Percentiles rank a stretch among this genome's conserved stretches.
Evolutionary conservation across 2,797 vertebrate genomes (phyloP).

Genomic region (Gallinago nigripennis): DNA sequence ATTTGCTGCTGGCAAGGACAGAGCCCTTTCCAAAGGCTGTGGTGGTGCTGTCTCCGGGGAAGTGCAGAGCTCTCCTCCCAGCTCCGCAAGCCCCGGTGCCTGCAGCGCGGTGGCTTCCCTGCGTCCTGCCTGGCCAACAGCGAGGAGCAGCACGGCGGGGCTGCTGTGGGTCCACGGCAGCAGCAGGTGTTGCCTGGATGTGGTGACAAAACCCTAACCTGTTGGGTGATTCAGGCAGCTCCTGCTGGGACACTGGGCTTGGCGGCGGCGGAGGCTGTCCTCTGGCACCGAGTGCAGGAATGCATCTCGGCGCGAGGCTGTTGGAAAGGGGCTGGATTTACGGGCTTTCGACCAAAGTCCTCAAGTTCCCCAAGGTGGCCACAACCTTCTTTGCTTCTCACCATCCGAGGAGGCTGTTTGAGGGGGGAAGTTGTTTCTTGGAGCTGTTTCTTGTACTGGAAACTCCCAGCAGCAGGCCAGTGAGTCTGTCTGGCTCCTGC

Average conservation of each 20-base stretch:
- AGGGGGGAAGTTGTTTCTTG: not conserved
- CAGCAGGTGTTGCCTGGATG: not conserved
- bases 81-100: fast-evolving
- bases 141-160: fast-evolving
- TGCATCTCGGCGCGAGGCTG: not conserved
- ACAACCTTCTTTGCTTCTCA: not conserved
- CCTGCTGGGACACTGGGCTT: not conserved
- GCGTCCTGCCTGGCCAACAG: fast-evolving
- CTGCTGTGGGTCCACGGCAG: not conserved
- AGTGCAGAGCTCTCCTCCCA: not conserved
- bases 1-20: not conserved
- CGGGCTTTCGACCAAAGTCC: not conserved
- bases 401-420: not conserved
- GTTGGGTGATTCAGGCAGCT: not conserved
- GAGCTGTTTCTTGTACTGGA: not conserved
- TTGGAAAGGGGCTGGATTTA: slow-evolving; percentile 16
- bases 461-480: not conserved
- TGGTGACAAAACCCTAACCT: not conserved
- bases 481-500: not conserved
- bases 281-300: not conserved
- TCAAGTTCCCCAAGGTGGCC: not conserved
- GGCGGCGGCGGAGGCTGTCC: not conserved
- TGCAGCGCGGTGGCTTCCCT: fast-evolving
- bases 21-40: not conserved
- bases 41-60: not conserved